These are phyloP conservation scores for Prolemur simus DNA, from an alignment of 2,113 vertebrate species.

Conservation along the genomic window DNA sequence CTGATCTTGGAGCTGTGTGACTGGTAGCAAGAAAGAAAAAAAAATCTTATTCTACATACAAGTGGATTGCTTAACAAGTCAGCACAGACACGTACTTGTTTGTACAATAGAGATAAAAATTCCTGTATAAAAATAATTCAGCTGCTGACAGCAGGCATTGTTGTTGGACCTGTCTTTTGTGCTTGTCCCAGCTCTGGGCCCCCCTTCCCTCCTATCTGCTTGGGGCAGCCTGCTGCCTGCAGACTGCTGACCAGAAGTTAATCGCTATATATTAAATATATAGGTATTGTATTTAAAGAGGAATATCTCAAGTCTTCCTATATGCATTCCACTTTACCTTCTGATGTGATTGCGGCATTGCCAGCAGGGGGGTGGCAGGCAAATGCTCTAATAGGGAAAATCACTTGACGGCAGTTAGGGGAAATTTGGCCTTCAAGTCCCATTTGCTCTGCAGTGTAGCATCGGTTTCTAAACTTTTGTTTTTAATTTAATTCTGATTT, in stretches of 20 bases:
- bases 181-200: slow-evolving; percentile 81
- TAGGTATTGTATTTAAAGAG: slow-evolving; percentile 66
- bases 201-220: slow-evolving; percentile 81
- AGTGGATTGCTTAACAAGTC: slow-evolving; percentile 91
- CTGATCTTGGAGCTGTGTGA: slow-evolving; percentile 89
- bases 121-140: slow-evolving; percentile 92
- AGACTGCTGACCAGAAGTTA: slow-evolving; percentile 91
- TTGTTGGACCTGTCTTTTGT: slow-evolving; percentile 85
- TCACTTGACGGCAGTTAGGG: slow-evolving; percentile 75
- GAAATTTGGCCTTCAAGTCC: slow-evolving; percentile 78
- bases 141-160: slow-evolving; percentile 89
- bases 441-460: slow-evolving; percentile 70
- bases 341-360: slow-evolving; percentile 34
- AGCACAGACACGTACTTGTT: slow-evolving; percentile 92
- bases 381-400: slow-evolving; percentile 56
- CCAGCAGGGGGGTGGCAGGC: slow-evolving; percentile 49
- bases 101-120: slow-evolving; percentile 91
- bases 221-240: slow-evolving; percentile 84
- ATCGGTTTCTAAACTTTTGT: slow-evolving; percentile 81
- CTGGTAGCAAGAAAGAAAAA: slow-evolving; percentile 85
- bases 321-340: slow-evolving; percentile 42
- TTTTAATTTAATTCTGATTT: slow-evolving; percentile 80
- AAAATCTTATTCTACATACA: slow-evolving; percentile 89
- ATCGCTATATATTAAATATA: slow-evolving; percentile 89
- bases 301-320: slow-evolving; percentile 5